These are phyloP conservation scores for Onthophagus taurus DNA, from an alignment of 1,140 invertebrate genomes.

Conservation along the genomic window DNA sequence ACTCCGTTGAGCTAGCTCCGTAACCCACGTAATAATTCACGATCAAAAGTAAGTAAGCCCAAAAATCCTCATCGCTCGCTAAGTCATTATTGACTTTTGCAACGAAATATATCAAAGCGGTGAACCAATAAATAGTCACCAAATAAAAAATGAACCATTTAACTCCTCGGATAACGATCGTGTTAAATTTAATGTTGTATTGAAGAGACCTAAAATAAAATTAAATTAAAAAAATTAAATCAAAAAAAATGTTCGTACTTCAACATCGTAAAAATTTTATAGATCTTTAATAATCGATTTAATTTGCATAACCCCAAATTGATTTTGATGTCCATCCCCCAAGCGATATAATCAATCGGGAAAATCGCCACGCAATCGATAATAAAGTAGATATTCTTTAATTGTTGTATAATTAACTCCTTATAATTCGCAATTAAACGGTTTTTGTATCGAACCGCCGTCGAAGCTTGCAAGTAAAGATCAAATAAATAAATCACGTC, in stretches of 20 bases:
- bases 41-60: not conserved
- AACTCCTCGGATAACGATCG: not conserved
- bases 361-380: slow-evolving; percentile 6
- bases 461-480: slow-evolving; percentile 12
- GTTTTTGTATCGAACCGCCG: slow-evolving; percentile 1
- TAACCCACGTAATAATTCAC: not conserved
- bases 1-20: not conserved
- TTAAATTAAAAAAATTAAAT: too few species aligned
- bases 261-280: slow-evolving; percentile 1
- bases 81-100: too few species aligned
- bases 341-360: slow-evolving; percentile 5
- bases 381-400: slow-evolving; percentile 9
- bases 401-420: not conserved
- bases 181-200: not conserved
- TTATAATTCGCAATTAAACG: not conserved
- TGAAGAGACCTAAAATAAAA: too few species aligned
- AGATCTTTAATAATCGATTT: not conserved
- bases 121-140: slow-evolving; percentile 3
- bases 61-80: too few species aligned
- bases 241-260: too few species aligned
- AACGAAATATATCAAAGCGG: not conserved
- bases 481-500: slow-evolving; percentile 12
- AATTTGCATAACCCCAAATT: not conserved
- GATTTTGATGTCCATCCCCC: not conserved
- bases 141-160: slow-evolving; percentile 1